These are phyloP conservation scores for Heliornis fulica DNA, from an alignment of 2,113 vertebrate species.

Conservation along the genomic window DNA sequence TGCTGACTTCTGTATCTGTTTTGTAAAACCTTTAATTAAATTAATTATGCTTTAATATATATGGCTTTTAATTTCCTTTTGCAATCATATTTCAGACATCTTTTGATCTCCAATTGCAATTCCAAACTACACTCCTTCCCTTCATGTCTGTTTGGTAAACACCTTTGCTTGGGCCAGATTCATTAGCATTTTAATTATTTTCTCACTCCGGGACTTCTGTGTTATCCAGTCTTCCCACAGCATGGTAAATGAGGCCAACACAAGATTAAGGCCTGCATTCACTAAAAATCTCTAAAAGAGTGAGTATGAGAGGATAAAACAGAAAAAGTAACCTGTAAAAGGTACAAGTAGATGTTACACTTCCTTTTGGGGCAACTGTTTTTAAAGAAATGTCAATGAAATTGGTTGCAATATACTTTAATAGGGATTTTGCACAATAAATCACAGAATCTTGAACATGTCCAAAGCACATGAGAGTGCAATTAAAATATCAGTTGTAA, in stretches of 20 bases:
- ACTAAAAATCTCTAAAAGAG: background rate
- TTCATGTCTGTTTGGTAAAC: conserved; percentile 47
- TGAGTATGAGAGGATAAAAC: background rate
- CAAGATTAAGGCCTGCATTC: background rate
- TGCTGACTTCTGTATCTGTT: background rate
- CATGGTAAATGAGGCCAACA: background rate
- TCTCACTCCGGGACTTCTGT: conserved; percentile 19
- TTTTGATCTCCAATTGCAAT: conserved; percentile 26
- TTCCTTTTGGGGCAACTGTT: background rate
- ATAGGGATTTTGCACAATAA: background rate
- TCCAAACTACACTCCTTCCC: background rate
- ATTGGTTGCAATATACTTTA: background rate
- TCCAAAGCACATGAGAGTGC: background rate
- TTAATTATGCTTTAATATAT: background rate
- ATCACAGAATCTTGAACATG: background rate
- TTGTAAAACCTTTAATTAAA: conserved; percentile 41
- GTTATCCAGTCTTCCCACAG: background rate
- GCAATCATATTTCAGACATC: conserved; percentile 21
- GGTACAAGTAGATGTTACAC: background rate
- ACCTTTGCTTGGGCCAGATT: conserved; percentile 33
- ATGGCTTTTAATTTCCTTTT: conserved; percentile 24
- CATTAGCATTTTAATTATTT: conserved; percentile 64
- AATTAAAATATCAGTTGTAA: background rate
- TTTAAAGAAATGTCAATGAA: background rate
- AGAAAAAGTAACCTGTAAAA: background rate